phyloP scores from a whole-genome alignment of 2,797 vertebrate genomes.

The Holocentrus rufus region DNA sequence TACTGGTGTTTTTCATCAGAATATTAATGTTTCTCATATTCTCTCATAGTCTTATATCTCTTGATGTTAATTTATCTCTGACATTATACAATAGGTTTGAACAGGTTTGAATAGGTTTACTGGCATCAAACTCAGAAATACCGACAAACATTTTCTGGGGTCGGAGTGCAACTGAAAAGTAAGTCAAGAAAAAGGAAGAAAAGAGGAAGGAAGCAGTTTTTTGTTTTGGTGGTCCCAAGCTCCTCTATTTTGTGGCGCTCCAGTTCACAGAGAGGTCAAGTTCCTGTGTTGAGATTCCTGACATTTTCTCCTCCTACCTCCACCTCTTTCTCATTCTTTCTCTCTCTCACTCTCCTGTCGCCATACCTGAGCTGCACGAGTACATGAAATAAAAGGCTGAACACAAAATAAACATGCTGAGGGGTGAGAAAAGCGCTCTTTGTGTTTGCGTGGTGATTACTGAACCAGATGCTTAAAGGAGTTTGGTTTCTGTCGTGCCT shows the following conservation, averaged over 20 bases:
- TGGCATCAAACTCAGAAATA: background rate
- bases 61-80: background rate
- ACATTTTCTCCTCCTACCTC: constrained; percentile 56
- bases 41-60: background rate
- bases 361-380: constrained; percentile 62
- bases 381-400: constrained; percentile 64
- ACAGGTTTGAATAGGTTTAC: background rate
- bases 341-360: constrained; percentile 35
- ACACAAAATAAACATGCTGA: constrained; percentile 64
- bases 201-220: background rate
- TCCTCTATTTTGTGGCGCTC: constrained; percentile 24
- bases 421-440: constrained; percentile 60
- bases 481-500: constrained; percentile 73
- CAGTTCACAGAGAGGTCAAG: constrained; percentile 76
- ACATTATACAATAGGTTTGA: background rate
- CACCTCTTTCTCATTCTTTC: constrained; percentile 28
- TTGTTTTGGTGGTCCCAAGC: constrained; percentile 14
- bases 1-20: no score
- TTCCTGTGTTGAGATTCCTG: constrained; percentile 66
- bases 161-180: background rate
- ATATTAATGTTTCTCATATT: background rate
- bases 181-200: background rate
- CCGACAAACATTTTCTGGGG: background rate
- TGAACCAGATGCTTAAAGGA: constrained; percentile 59
- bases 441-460: constrained; percentile 67